Percentiles rank a stretch among this genome's conserved stretches.
These are phyloP conservation scores for Loxodonta africana DNA, from an alignment of 2,113 vertebrate species.

Conservation along the genomic window DNA sequence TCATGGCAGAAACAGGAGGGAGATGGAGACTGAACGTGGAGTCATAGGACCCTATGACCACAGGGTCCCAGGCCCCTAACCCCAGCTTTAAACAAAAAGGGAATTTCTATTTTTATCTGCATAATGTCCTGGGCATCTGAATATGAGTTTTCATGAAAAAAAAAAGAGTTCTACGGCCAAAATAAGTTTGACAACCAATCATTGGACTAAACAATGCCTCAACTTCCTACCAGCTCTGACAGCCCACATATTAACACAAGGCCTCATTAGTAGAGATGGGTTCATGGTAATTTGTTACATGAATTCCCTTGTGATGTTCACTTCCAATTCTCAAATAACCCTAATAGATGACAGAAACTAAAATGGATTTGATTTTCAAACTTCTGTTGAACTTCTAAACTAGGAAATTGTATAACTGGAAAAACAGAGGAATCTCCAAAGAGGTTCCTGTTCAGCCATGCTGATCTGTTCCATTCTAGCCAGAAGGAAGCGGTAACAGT, in stretches of 20 bases:
- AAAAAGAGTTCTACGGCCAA: neutral
- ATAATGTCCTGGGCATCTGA: neutral
- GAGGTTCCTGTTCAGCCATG: neutral
- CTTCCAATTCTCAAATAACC: neutral
- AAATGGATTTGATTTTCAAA: neutral
- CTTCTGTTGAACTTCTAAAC: neutral
- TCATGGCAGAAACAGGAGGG: neutral
- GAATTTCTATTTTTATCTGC: constrained; percentile 10
- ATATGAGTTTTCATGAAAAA: neutral
- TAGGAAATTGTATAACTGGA: neutral
- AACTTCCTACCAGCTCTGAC: neutral
- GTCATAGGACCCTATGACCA: neutral
- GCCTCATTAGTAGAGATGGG: neutral
- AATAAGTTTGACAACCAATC: neutral
- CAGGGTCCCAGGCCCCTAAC: neutral
- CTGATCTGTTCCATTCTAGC: too few species aligned
- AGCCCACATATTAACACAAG: constrained; percentile 41
- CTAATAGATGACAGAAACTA: neutral
- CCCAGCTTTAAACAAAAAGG: neutral
- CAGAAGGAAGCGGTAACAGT: accelerated
- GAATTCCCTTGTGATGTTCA: neutral
- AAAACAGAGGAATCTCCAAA: neutral
- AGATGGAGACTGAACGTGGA: neutral
- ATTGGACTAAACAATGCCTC: neutral
- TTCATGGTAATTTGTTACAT: neutral